Evolutionary conservation across 2,888 invertebrate species (phyloP).

Genomic region (Lamellibrachia columna): DNA sequence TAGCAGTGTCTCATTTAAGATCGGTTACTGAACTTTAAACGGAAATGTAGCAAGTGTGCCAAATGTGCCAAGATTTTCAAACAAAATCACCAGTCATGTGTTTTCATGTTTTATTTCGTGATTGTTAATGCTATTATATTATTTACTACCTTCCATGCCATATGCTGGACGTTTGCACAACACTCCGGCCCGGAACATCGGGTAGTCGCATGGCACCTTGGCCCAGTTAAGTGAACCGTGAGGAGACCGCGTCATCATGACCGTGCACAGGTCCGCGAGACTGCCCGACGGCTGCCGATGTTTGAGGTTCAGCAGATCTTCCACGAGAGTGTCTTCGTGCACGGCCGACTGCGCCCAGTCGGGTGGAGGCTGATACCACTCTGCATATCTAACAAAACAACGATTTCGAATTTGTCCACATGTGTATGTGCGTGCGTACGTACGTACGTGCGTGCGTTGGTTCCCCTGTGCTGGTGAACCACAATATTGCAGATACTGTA

Average conservation of each 20-base stretch:
- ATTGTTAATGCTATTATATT: too few species aligned
- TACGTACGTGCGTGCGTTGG: background rate
- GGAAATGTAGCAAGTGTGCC: too few species aligned
- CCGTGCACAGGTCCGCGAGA: constrained; percentile 38
- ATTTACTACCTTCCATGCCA: background rate
- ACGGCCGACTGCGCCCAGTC: constrained; percentile 36
- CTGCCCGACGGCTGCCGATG: constrained; percentile 38
- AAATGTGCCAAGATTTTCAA: too few species aligned
- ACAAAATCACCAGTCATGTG: too few species aligned
- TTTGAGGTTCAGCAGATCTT: constrained; percentile 31
- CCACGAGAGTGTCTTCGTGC: constrained; percentile 26
- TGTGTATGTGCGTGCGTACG: background rate
- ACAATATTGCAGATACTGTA: background rate
- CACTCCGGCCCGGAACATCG: constrained; percentile 35
- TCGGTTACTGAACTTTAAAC: too few species aligned
- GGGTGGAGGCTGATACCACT: constrained; percentile 35
- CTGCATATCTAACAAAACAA: constrained; percentile 35
- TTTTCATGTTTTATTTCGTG: too few species aligned
- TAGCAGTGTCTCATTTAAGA: too few species aligned
- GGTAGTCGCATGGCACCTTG: constrained; percentile 43
- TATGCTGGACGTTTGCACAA: constrained; percentile 37
- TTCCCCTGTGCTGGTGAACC: background rate
- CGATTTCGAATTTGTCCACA: background rate
- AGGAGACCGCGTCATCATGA: constrained; percentile 36
- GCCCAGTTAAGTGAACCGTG: constrained; percentile 38